Conservation (phyloP, 2,888 invertebrate species). For the Protophormia terraenovae region DNA sequence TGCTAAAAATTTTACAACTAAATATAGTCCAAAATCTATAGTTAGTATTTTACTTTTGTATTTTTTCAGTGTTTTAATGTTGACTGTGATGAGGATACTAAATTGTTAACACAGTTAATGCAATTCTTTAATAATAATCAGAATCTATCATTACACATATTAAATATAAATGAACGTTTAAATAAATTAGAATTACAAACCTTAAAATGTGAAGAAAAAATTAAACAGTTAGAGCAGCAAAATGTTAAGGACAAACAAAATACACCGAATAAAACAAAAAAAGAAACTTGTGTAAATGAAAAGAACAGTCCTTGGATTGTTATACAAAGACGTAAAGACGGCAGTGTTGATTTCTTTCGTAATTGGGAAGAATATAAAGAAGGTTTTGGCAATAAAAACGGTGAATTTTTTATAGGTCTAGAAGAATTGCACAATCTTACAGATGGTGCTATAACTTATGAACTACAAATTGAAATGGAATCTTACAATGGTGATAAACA, state of each 20-base stretch:
- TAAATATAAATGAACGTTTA: neutral
- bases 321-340: neutral
- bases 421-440: neutral
- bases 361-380: neutral
- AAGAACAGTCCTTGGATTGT: neutral
- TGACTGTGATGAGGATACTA: neutral
- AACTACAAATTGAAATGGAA: neutral
- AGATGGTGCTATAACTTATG: neutral
- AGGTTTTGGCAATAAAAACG: neutral
- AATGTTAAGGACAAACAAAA: neutral
- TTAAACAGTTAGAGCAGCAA: neutral
- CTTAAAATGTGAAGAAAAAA: neutral
- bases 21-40: too few relatives aligned
- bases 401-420: neutral
- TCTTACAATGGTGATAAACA: neutral
- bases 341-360: neutral
- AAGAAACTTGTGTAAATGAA: neutral
- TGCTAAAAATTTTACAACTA: too few relatives aligned
- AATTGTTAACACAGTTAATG: neutral
- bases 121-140: neutral
- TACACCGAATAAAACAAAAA: neutral
- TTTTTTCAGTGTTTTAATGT: neutral
- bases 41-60: neutral
- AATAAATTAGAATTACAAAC: neutral
- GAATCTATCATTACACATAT: neutral